A percentile compares a stretch with the other conserved stretches of the same genome.
phyloP scores from a whole-genome alignment of 2,113 vertebrate species.

The Ia io region DNA sequence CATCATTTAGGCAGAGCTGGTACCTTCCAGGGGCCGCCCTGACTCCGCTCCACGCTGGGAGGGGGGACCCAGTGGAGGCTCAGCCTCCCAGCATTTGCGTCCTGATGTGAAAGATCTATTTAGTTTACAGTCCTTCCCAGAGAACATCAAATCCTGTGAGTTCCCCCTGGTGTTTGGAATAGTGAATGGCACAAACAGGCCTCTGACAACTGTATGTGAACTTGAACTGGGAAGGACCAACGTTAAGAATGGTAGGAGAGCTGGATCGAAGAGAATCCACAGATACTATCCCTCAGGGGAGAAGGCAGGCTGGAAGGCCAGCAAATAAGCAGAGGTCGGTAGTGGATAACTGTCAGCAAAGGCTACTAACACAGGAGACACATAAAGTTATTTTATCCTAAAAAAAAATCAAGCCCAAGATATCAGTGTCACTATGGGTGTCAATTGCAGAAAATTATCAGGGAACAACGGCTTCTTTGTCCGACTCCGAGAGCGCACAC shows the following conservation, averaged over 20 bases:
- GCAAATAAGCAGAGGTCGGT: neutral
- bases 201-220: neutral
- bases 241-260: neutral
- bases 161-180: neutral
- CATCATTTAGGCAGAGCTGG: neutral
- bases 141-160: neutral
- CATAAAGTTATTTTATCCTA: neutral
- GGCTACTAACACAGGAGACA: neutral
- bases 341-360: neutral
- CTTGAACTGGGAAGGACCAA: neutral
- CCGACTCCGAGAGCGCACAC: neutral
- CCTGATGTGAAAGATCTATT: neutral
- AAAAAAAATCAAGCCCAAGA: conserved; percentile 43
- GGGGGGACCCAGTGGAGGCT: too few relatives aligned
- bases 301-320: neutral
- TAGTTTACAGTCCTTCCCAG: neutral
- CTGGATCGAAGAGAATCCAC: neutral
- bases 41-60: neutral
- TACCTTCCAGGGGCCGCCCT: neutral
- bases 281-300: neutral
- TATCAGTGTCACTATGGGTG: conserved; percentile 32
- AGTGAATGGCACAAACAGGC: neutral
- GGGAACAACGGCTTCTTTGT: conserved; percentile 66
- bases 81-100: neutral
- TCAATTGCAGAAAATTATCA: conserved; percentile 56